A percentile compares a stretch with the other conserved stretches of the same genome.
Conservation (phyloP, 2,888 invertebrate genomes). For the Lasioglossum figueresi region DNA sequence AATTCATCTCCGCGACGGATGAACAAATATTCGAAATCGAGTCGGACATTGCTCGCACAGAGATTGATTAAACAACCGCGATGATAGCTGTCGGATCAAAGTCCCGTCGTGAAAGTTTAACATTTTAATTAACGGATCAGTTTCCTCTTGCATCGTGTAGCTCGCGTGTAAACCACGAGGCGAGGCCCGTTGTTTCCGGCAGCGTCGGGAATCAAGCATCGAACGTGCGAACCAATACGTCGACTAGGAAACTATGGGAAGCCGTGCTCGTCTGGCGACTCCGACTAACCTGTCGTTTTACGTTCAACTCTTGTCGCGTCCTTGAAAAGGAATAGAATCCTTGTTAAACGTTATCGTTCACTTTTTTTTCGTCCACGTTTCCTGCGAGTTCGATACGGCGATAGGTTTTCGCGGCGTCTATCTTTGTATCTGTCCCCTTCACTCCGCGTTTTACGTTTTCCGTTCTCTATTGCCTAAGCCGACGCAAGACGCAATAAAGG, state of each 20-base stretch:
- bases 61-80: background rate
- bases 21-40: background rate
- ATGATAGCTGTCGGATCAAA: constrained; percentile 7
- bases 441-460: background rate
- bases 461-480: constrained; percentile 39
- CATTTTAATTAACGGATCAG: constrained; percentile 31
- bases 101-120: constrained; percentile 27
- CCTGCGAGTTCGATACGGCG: background rate
- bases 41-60: background rate
- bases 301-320: too few relatives aligned
- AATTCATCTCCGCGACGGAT: too few relatives aligned
- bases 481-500: constrained; percentile 26
- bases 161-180: constrained; percentile 15
- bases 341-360: background rate
- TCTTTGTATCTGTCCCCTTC: constrained; percentile 13
- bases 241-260: constrained; percentile 5
- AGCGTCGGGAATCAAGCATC: background rate
- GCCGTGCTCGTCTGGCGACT: background rate
- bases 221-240: constrained; percentile 29
- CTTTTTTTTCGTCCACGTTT: background rate
- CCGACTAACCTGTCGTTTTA: too few relatives aligned
- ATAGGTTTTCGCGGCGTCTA: background rate
- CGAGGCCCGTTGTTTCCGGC: constrained; percentile 7
- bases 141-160: constrained; percentile 22
- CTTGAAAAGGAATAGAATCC: background rate